These are phyloP conservation scores for Drosophila teissieri DNA, from an alignment of 1,140 invertebrate species.

Conservation along the genomic window DNA sequence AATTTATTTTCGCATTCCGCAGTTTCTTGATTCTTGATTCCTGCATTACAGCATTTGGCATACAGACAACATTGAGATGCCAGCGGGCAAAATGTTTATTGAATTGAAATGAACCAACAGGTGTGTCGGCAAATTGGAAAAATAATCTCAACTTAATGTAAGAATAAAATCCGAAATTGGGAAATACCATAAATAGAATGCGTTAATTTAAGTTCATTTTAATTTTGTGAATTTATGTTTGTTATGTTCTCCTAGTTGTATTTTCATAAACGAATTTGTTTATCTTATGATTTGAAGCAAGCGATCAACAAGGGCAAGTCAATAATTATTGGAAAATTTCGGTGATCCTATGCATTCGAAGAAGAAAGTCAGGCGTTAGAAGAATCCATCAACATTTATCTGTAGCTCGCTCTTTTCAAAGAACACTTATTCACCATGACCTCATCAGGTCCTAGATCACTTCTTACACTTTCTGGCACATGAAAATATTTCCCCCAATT, in stretches of 20 bases:
- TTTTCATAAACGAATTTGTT: neutral
- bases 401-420: constrained; percentile 1
- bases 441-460: constrained; percentile 32
- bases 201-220: neutral
- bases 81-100: constrained; percentile 35
- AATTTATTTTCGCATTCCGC: constrained; percentile 41
- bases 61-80: constrained; percentile 46
- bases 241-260: neutral
- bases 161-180: constrained; percentile 9
- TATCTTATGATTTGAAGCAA: neutral
- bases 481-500: constrained; percentile 31
- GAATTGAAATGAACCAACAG: constrained; percentile 35
- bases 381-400: constrained; percentile 1
- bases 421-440: constrained; percentile 10
- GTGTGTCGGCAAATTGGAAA: constrained; percentile 23
- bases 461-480: neutral
- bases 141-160: constrained; percentile 5
- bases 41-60: constrained; percentile 41
- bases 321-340: neutral
- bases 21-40: constrained; percentile 15
- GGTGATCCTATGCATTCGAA: neutral
- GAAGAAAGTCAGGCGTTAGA: constrained; percentile 15
- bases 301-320: too few relatives aligned
- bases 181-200: constrained; percentile 10
- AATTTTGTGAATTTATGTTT: neutral